Base-by-base conservation (phyloP, 2,797 vertebrate species). In the Thalassophryne amazonica region DNA sequence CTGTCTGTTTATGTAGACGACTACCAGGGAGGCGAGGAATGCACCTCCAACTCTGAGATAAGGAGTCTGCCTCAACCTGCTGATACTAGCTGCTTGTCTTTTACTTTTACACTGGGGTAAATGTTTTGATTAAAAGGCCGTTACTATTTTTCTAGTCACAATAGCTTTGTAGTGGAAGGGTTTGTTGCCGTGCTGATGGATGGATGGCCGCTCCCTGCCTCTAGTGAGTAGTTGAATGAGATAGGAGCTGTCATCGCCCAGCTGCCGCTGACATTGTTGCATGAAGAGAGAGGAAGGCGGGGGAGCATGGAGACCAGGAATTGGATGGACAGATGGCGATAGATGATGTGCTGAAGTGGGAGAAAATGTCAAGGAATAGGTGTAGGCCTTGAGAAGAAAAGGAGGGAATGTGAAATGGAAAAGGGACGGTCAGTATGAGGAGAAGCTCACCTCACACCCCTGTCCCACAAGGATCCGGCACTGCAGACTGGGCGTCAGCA, bases 101-200 rank as follows among this genome's bases (percentile, higher is more conserved):
- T 75, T 62, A 71, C 65, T 78, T 69, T 73, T 60, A 59, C 67
- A 49, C 35, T 13, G 41, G 69, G 70, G 73, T 80, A 84, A 84
- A 89, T 89, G 88, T 90, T 91, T 87, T 89, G 84, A 88, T 89
- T 83, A 76, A 86, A 84, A 84, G 74, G 50, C 60, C 22, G 86
- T 88, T 88, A 88, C 88, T 90, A 78, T 90, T 89, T 86, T 87
- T 78, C 79, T 79, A 73, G 86, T 87, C 86, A 86, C 76, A 80
- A 77, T 80, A 61, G 69, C 80, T 88, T 88, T 87, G 82, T 84
- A 77, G 82, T 77, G 74, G 76, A 69, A 52, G 57, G 79, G 69
- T 59, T 80, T 69, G 78, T 75, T 78, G 80, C 75, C 10, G 60
- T 67, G 80, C 61, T 88, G 85, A 89, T 32, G 64, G 86, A 91